Evolutionary conservation across 2,113 vertebrate genomes (phyloP), one percentile per base, ranked within the genome.

Genomic region (Malurus alboscapulatus): DNA sequence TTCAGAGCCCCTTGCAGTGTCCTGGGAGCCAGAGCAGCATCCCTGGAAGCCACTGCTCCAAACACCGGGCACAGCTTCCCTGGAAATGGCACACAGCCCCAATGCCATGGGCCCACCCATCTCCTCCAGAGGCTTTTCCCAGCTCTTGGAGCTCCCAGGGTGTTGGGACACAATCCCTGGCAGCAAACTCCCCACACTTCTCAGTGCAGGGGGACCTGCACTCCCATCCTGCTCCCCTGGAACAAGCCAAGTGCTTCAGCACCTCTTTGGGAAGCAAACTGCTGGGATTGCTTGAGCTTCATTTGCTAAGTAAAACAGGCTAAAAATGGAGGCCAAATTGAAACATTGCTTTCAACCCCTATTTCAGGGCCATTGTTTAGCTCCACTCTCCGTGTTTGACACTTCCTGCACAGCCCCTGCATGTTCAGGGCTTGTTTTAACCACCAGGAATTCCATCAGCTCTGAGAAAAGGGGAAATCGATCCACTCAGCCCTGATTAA

Each of bases 61-160:
- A 18, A 55, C 65, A 21, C 2, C 67, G 29, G 42, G 36, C 2
- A 1, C 54, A 20, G n/a, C 54, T 65, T 77, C 54, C 57, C 66
- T 32, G 10, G 58, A 58, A 65, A 51, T 3, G 14, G 40, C 57
- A 29, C 66, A 32, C 14, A 9, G 3, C 0, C 14, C 7, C 24
- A 13, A 0, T 0, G 0, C 42, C 0, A 0, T 26, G 34, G 53
- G 32, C 42, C 76, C 36, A 1, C n/a, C 34, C 14, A 0, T 21
- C 24, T 32, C n/a, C 29, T 53, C 51, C 62, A 5, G 51, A 48
- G 47, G 30, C 17, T 67, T 59, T 36, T 29, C 26, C 55, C 71
- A 45, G 0, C 11, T 20, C 4, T 2, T 6, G 19, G 14, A 30
- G 9, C 16, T 42, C 27, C 47, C 14, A 1, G 7, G 36, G 15